Percentiles rank a stretch among this genome's conserved stretches.
Conservation (phyloP, 2,113 vertebrate genomes). For the Haemorhous mexicanus region DNA sequence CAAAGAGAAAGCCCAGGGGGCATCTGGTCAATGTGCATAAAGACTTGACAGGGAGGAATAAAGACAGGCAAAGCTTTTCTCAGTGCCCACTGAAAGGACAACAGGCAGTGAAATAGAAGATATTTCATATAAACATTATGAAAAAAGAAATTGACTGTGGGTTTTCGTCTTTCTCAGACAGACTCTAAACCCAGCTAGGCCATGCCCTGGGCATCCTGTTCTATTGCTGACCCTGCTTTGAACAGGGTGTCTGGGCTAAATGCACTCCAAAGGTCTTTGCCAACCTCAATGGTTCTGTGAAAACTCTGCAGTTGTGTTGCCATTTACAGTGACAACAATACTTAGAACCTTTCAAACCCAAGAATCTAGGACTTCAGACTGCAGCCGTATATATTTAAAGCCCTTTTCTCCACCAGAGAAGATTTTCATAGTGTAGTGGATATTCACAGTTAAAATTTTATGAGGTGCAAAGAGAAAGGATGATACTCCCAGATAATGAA, state of each 20-base stretch:
- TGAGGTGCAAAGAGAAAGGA: background rate
- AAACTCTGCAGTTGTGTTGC: background rate
- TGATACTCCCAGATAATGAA: background rate
- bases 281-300: background rate
- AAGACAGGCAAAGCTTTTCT: background rate
- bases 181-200: background rate
- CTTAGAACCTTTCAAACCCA: background rate
- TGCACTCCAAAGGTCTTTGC: background rate
- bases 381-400: background rate
- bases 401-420: background rate
- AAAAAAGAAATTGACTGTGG: background rate
- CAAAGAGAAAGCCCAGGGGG: background rate
- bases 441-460: background rate
- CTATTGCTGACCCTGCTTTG: background rate
- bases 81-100: background rate
- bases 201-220: background rate
- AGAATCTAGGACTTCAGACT: background rate
- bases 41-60: background rate
- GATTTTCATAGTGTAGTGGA: background rate
- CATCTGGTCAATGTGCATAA: background rate
- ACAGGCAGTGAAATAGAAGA: background rate
- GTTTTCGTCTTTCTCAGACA: background rate
- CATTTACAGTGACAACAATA: background rate
- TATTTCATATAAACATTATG: background rate
- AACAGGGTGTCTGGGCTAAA: background rate